A percentile compares a stretch with the other conserved stretches of the same genome.
These are phyloP conservation scores for Cirrhinus mrigala DNA, from an alignment of 2,797 vertebrate genomes.

Conservation along the genomic window DNA sequence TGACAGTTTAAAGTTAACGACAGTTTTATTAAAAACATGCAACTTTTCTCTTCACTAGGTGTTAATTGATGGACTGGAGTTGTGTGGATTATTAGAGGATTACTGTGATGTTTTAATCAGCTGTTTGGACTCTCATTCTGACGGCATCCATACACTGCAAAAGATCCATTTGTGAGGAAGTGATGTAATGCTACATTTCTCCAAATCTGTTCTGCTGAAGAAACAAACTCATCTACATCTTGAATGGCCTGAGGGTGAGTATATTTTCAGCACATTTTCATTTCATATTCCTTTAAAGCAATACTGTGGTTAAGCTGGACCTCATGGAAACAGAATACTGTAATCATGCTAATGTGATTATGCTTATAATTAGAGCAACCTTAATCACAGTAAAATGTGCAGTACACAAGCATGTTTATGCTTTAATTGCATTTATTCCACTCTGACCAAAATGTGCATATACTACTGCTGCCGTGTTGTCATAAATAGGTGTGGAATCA, in stretches of 20 bases:
- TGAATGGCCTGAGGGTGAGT: not conserved
- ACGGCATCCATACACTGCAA: not conserved
- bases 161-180: not conserved
- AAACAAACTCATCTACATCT: not conserved
- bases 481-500: not conserved
- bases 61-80: not conserved
- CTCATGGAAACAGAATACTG: not conserved
- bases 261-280: not conserved
- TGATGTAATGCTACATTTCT: not conserved
- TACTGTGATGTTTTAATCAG: not conserved
- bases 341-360: constrained; percentile 28
- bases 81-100: not conserved
- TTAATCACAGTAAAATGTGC: constrained; percentile 23
- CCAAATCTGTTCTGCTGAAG: not conserved
- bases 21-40: not conserved
- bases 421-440: constrained; percentile 15
- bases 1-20: not conserved
- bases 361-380: constrained; percentile 13
- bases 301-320: constrained; percentile 10
- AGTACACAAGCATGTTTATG: constrained; percentile 8
- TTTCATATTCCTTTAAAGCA: not conserved
- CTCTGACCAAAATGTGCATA: not conserved
- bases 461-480: not conserved
- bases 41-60: not conserved
- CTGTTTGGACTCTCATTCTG: not conserved